A percentile compares a stretch with the other conserved stretches of the same genome.
phyloP scores from a whole-genome alignment of 2,888 invertebrate species.

The Phrixothrix hirtus region DNA sequence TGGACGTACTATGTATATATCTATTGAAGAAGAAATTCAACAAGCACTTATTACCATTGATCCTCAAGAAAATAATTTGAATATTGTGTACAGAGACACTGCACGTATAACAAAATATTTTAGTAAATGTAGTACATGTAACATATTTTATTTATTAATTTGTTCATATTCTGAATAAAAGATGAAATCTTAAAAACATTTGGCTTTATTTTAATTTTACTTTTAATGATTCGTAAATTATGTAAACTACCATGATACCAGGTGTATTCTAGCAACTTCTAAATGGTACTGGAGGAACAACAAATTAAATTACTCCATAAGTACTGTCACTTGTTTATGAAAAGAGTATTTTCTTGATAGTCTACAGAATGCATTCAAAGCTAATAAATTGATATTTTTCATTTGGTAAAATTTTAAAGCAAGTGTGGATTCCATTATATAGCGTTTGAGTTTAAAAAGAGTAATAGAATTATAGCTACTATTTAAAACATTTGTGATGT shows the following conservation, averaged over 20 bases:
- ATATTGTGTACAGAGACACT: conserved; percentile 66
- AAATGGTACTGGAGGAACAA: too few relatives aligned
- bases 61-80: conserved; percentile 68
- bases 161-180: conserved; percentile 53
- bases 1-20: conserved; percentile 51
- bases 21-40: conserved; percentile 48
- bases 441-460: too few relatives aligned
- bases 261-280: neutral
- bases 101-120: conserved; percentile 55
- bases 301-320: too few relatives aligned
- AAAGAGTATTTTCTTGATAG: too few relatives aligned
- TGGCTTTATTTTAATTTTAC: neutral
- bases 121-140: conserved; percentile 48
- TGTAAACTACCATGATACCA: neutral
- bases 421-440: too few relatives aligned
- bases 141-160: conserved; percentile 48
- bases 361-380: too few relatives aligned
- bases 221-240: neutral
- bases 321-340: too few relatives aligned
- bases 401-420: too few relatives aligned
- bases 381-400: too few relatives aligned
- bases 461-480: too few relatives aligned
- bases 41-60: conserved; percentile 62
- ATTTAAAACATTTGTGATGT: too few relatives aligned
- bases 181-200: neutral